Percentiles rank a stretch among this genome's conserved stretches.
These are phyloP conservation scores for Synergus itoensis DNA, from an alignment of 2,888 invertebrate species.

Conservation along the genomic window DNA sequence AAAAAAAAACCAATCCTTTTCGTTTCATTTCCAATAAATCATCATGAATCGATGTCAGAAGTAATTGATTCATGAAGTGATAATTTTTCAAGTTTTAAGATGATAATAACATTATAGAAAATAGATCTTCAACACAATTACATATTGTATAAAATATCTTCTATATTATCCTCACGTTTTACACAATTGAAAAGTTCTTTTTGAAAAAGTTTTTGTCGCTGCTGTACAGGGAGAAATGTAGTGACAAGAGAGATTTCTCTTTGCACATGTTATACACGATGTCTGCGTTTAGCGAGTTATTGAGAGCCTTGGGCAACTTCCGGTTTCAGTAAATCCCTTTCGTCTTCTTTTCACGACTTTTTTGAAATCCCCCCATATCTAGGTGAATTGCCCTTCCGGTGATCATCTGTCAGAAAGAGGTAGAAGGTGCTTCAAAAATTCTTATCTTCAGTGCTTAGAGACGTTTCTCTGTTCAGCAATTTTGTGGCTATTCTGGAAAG, in stretches of 20 bases:
- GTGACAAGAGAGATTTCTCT: slow-evolving; percentile 27
- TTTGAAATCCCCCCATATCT: slow-evolving; percentile 30
- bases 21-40: background rate
- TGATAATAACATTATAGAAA: too few relatives aligned
- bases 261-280: slow-evolving; percentile 34
- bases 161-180: background rate
- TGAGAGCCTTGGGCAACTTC: slow-evolving; percentile 40
- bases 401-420: background rate
- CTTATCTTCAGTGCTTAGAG: background rate
- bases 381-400: slow-evolving; percentile 21
- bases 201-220: background rate
- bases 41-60: background rate
- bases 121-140: too few relatives aligned
- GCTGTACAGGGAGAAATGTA: slow-evolving; percentile 5
- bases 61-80: too few relatives aligned
- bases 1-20: background rate
- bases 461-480: slow-evolving; percentile 41
- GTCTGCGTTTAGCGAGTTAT: slow-evolving; percentile 39
- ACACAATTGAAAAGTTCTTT: background rate
- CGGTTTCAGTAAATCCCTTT: slow-evolving; percentile 14
- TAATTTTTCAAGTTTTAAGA: too few relatives aligned
- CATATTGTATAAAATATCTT: background rate
- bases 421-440: slow-evolving; percentile 15
- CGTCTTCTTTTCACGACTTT: slow-evolving; percentile 34
- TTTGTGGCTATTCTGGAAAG: slow-evolving; percentile 57